These are phyloP conservation scores for Nemopilema nomurai DNA, from an alignment of 30 jellyfish, hydroid and myxozoan genomes.

Conservation along the genomic window DNA sequence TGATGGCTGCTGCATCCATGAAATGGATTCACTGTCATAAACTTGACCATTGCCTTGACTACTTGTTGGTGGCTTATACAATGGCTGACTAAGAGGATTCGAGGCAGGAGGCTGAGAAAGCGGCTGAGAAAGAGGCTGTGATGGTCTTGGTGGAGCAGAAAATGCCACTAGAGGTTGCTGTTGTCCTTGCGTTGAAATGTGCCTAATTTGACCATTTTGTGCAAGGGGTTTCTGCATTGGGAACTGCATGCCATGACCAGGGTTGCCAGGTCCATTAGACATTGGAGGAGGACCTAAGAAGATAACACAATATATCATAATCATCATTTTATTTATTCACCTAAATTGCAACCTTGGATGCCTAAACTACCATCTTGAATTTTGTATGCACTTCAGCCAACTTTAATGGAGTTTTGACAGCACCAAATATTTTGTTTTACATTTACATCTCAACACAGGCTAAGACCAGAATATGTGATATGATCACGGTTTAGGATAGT, in stretches of 20 bases:
- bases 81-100: conserved; percentile 19
- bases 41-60: background rate
- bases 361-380: too few species aligned
- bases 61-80: conserved; percentile 34
- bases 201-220: conserved; percentile 28
- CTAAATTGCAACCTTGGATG: too few species aligned
- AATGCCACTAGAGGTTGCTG: background rate
- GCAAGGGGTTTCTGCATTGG: conserved; percentile 9
- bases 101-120: conserved; percentile 2
- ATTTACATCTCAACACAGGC: too few species aligned
- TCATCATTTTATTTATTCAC: too few species aligned
- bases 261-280: conserved; percentile 39
- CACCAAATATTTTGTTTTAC: too few species aligned
- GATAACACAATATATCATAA: background rate
- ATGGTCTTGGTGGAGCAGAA: conserved; percentile 8
- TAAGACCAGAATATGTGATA: too few species aligned
- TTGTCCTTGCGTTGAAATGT: conserved; percentile 20
- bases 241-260: background rate
- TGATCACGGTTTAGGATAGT: too few species aligned
- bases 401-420: too few species aligned
- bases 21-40: conserved; percentile 49
- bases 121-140: conserved; percentile 21
- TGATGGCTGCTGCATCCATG: conserved; percentile 13
- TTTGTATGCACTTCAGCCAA: too few species aligned
- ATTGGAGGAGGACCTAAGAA: conserved; percentile 24